phyloP scores from a whole-genome alignment of 2,888 invertebrate genomes.

The Linyphia triangularis region DNA sequence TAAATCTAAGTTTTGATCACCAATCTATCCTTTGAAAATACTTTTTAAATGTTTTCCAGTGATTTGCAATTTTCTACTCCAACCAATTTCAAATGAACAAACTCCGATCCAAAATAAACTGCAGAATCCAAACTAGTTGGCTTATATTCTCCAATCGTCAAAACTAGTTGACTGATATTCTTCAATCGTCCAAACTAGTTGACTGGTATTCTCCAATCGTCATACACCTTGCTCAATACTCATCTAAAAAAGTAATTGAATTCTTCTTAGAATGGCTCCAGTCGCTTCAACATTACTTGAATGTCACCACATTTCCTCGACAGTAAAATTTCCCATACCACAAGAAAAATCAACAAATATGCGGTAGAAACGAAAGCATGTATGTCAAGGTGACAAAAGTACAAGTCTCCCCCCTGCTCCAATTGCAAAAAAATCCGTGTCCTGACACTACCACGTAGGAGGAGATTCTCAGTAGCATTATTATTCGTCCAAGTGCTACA shows the following conservation, averaged over 20 bases:
- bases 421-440: constrained; percentile 28
- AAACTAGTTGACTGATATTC: too few relatives aligned
- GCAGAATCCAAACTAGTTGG: too few relatives aligned
- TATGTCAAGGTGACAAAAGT: constrained; percentile 57
- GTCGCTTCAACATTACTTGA: not conserved
- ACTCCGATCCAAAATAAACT: too few relatives aligned
- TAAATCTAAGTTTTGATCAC: too few relatives aligned
- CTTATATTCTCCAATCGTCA: too few relatives aligned
- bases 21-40: too few relatives aligned
- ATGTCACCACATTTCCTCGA: not conserved
- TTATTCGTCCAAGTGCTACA: constrained; percentile 59
- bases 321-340: constrained; percentile 19
- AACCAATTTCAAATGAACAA: too few relatives aligned
- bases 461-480: constrained; percentile 49
- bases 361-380: constrained; percentile 34
- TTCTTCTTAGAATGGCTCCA: not conserved
- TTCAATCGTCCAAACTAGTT: too few relatives aligned
- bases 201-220: too few relatives aligned
- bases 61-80: too few relatives aligned
- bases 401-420: not conserved
- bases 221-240: too few relatives aligned
- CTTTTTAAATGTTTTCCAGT: too few relatives aligned
- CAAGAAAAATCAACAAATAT: constrained; percentile 23
- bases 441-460: constrained; percentile 62
- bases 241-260: not conserved